Evolutionary conservation across 2,797 vertebrate genomes (phyloP).

Genomic region (Argya squamiceps): DNA sequence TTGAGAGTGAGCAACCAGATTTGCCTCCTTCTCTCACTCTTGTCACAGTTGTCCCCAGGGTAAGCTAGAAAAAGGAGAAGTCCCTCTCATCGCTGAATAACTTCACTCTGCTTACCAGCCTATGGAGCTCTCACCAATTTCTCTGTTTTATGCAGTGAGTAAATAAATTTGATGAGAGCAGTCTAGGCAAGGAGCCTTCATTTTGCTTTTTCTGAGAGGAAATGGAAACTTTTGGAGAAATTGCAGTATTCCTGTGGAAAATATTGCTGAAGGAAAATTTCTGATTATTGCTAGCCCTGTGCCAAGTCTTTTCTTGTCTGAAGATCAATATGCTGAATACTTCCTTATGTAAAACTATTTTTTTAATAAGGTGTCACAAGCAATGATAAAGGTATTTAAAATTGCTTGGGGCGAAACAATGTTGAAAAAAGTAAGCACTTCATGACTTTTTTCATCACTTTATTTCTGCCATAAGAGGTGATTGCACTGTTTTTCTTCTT

Average conservation of each 20-base stretch:
- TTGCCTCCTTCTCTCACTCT: neutral
- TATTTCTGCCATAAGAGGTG: constrained; percentile 23
- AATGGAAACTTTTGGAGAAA: neutral
- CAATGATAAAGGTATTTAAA: constrained; percentile 30
- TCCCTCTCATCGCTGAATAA: neutral
- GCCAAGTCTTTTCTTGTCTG: neutral
- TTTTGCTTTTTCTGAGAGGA: neutral
- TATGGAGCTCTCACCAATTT: neutral
- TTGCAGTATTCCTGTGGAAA: neutral
- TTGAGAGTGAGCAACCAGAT: neutral
- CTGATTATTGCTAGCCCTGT: neutral
- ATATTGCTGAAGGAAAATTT: neutral
- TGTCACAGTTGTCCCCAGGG: neutral
- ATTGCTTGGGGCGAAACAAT: neutral
- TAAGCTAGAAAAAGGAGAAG: neutral
- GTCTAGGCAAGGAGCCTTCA: neutral
- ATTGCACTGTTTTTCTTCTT: constrained; percentile 31
- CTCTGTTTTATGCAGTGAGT: neutral
- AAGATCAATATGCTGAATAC: neutral
- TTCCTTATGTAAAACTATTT: neutral
- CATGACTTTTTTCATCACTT: constrained; percentile 18
- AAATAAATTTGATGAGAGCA: neutral
- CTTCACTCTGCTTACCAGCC: neutral
- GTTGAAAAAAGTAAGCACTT: neutral
- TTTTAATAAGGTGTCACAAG: neutral